phyloP scores from a whole-genome alignment of 2,888 invertebrate genomes.

The Callyntrura sp. region DNA sequence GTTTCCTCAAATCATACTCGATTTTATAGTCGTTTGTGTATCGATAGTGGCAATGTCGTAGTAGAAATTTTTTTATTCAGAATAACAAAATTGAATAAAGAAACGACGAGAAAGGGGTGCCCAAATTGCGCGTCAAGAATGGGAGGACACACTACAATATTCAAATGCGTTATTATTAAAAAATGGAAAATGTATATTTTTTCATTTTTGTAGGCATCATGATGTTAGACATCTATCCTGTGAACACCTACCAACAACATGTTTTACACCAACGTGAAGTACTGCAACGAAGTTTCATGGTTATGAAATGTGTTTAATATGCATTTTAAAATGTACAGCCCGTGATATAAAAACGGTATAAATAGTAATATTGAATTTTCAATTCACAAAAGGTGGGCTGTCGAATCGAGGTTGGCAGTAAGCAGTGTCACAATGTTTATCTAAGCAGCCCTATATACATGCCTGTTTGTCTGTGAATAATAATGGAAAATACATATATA shows the following conservation, averaged over 20 bases:
- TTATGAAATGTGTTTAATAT: slow-evolving; percentile 11
- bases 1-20: too few relatives aligned
- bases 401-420: neutral
- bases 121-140: slow-evolving; percentile 32
- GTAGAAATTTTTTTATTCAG: too few relatives aligned
- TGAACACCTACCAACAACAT: slow-evolving; percentile 48
- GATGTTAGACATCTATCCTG: too few relatives aligned
- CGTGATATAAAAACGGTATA: neutral
- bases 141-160: slow-evolving; percentile 51
- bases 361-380: neutral
- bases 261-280: slow-evolving; percentile 40
- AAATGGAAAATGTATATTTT: slow-evolving; percentile 5
- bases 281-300: slow-evolving; percentile 4
- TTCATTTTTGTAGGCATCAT: slow-evolving; percentile 15
- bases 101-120: slow-evolving; percentile 5
- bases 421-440: neutral
- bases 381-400: slow-evolving; percentile 48
- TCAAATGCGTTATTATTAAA: neutral
- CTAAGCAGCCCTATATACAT: neutral
- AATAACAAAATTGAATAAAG: too few relatives aligned
- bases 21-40: neutral
- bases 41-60: neutral
- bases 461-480: slow-evolving; percentile 19
- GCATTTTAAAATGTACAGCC: neutral
- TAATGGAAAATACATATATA: neutral